Conservation (phyloP, 2,888 invertebrate genomes). For the Calameuta pallipes region DNA sequence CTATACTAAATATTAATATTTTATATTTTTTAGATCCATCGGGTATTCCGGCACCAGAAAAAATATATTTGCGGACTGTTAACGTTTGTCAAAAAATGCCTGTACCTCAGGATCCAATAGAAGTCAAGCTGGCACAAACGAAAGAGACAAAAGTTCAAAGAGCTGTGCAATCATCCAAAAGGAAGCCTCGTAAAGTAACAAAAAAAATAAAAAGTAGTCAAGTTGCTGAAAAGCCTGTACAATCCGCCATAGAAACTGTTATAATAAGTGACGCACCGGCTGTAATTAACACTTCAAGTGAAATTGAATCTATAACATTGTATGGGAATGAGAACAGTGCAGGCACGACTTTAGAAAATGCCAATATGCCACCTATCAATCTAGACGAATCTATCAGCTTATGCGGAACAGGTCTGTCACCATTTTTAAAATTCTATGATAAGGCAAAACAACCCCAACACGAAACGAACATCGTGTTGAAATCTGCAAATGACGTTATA, state of each 20-base stretch:
- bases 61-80: conserved; percentile 37
- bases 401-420: conserved; percentile 52
- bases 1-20: neutral
- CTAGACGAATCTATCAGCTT: conserved; percentile 48
- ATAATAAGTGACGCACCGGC: neutral
- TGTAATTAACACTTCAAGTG: neutral
- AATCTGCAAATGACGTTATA: neutral
- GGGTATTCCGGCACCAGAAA: neutral
- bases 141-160: neutral
- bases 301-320: conserved; percentile 52
- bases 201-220: neutral
- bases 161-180: neutral
- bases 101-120: neutral
- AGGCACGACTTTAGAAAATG: conserved; percentile 38
- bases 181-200: neutral
- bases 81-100: conserved; percentile 33
- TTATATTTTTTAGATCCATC: neutral
- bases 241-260: neutral
- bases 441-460: conserved; percentile 19
- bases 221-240: neutral
- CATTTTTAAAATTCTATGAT: conserved; percentile 51
- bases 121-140: neutral
- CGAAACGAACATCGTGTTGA: neutral
- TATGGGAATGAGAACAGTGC: conserved; percentile 48
- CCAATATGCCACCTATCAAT: conserved; percentile 47